Evolutionary conservation across 1,140 invertebrate species (phyloP).

Genomic region (Alviniconcha marisindica): DNA sequence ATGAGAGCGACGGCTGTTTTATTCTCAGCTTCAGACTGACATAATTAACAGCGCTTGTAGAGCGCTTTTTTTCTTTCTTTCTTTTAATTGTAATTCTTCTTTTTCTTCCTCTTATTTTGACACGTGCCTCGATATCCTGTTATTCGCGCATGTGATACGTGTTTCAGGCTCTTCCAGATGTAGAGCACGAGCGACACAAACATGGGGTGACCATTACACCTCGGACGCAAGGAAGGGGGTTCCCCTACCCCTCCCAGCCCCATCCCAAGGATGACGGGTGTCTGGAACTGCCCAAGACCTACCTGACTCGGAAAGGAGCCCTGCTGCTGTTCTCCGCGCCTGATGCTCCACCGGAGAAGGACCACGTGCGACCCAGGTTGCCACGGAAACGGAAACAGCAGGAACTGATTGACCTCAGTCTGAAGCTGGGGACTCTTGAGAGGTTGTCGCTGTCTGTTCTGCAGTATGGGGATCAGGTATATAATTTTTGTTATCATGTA

Average conservation of each 20-base stretch:
- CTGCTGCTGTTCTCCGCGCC: slow-evolving; percentile 68
- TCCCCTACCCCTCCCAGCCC: not conserved
- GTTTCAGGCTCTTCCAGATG: slow-evolving; percentile 2
- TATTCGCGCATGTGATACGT: too few relatives aligned
- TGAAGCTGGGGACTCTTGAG: slow-evolving; percentile 66
- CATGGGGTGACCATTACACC: slow-evolving; percentile 66
- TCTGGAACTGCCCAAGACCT: slow-evolving; percentile 67
- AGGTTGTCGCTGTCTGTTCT: slow-evolving; percentile 67
- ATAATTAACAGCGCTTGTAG: too few relatives aligned
- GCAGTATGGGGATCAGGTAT: slow-evolving; percentile 71
- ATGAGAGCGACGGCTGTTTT: too few relatives aligned
- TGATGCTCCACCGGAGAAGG: slow-evolving; percentile 50
- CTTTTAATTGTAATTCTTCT: too few relatives aligned
- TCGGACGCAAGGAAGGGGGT: not conserved
- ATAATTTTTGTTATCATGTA: not conserved
- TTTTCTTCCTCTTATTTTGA: too few relatives aligned
- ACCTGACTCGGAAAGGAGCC: slow-evolving; percentile 67
- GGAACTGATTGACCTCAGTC: slow-evolving; percentile 61
- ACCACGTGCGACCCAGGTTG: slow-evolving; percentile 22
- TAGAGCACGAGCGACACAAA: slow-evolving; percentile 50
- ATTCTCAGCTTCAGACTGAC: too few relatives aligned
- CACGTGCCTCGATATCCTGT: too few relatives aligned
- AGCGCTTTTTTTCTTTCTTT: too few relatives aligned
- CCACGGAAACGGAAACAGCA: slow-evolving; percentile 41
- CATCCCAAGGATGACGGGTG: slow-evolving; percentile 48